These are phyloP conservation scores for Drosophila barbarae DNA, from an alignment of 2,888 invertebrate genomes.

Conservation along the genomic window DNA sequence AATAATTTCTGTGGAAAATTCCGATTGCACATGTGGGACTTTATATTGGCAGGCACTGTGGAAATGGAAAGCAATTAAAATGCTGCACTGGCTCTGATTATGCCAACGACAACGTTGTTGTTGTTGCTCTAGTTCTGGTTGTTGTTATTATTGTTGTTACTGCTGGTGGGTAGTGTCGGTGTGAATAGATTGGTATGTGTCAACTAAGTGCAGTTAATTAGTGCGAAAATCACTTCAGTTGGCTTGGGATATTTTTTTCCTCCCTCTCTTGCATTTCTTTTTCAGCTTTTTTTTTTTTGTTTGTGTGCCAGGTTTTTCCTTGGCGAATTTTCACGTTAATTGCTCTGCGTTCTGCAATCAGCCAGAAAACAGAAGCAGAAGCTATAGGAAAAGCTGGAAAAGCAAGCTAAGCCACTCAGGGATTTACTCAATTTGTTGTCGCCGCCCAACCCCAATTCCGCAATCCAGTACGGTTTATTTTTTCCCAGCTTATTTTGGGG, in stretches of 20 bases:
- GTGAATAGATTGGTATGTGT: constrained; percentile 72
- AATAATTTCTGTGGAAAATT: constrained; percentile 71
- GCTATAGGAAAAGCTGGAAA: constrained; percentile 20
- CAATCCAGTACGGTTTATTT: constrained; percentile 24
- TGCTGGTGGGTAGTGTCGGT: constrained; percentile 33
- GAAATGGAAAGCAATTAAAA: constrained; percentile 73
- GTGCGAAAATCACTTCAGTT: constrained; percentile 73
- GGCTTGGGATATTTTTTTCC: constrained; percentile 60
- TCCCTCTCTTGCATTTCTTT: constrained; percentile 59
- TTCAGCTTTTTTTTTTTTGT: constrained; percentile 53
- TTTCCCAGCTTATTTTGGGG: constrained; percentile 1
- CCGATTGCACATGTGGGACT: constrained; percentile 72
- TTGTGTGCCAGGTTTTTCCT: constrained; percentile 47
- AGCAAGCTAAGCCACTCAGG: constrained; percentile 60
- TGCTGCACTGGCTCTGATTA: constrained; percentile 68
- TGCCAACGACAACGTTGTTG: constrained; percentile 50
- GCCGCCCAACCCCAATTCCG: constrained; percentile 24
- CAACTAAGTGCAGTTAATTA: constrained; percentile 74
- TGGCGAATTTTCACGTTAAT: constrained; percentile 67
- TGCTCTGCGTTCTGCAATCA: constrained; percentile 64
- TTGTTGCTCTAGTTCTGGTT: not conserved
- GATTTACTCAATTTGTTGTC: constrained; percentile 62
- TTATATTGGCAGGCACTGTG: constrained; percentile 66
- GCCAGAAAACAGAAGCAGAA: constrained; percentile 51
- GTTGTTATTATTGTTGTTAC: not conserved